Evolutionary conservation across 2,113 vertebrate genomes (phyloP).

Genomic region (Heteronetta atricapilla): DNA sequence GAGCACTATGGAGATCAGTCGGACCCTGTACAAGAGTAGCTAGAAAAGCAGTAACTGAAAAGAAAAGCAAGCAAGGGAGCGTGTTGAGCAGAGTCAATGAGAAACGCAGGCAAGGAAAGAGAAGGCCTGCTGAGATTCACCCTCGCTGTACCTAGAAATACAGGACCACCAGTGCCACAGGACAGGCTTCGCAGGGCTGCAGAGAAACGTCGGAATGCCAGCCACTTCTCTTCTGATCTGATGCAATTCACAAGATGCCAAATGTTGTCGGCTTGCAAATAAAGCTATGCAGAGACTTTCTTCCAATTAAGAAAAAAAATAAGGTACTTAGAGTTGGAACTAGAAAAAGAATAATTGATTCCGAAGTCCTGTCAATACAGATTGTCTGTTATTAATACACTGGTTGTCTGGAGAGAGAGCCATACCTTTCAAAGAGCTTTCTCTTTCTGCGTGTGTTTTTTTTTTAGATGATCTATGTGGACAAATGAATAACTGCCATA

Average conservation of each 20-base stretch:
- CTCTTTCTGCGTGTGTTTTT: background rate
- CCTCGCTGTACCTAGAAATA: background rate
- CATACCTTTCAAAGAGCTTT: background rate
- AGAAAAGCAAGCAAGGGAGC: background rate
- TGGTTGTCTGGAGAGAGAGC: background rate
- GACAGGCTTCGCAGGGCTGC: conserved; percentile 42
- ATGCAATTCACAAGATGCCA: background rate
- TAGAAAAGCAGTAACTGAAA: background rate
- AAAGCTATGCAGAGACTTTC: background rate
- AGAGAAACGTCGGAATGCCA: conserved; percentile 12
- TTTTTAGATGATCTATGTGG: background rate
- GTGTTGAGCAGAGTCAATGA: background rate
- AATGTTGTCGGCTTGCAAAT: background rate
- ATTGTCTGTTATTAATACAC: background rate
- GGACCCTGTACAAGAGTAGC: background rate
- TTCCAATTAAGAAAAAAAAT: background rate
- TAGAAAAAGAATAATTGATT: background rate
- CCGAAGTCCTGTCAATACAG: background rate
- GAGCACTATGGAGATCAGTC: rapidly evolving
- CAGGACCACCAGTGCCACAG: background rate
- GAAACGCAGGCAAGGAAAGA: background rate
- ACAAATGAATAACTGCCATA: background rate
- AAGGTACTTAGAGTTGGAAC: background rate
- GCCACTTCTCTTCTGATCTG: background rate
- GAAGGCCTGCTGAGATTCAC: background rate